Evolutionary conservation across 2,888 invertebrate species (phyloP), one percentile per base, ranked within the genome.

Genomic region (Ashinkailepas kermadecensis): DNA sequence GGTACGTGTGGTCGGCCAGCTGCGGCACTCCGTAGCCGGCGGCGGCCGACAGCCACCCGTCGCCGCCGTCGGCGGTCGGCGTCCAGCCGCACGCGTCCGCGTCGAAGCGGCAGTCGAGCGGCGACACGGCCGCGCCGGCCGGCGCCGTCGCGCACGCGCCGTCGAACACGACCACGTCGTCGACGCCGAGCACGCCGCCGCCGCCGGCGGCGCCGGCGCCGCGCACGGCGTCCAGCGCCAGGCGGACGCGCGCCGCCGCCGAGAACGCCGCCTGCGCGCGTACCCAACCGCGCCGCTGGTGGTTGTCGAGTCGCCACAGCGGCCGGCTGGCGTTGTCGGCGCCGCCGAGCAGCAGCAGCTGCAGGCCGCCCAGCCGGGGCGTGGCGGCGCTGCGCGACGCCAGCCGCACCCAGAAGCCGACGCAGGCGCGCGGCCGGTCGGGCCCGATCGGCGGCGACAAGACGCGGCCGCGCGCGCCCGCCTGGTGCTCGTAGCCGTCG

Each of bases 261-360:
- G 83, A 82, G 54, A 84, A 82, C 1, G 83, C 81, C 15, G 83
- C 82, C 81, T 83, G 84, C 0, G 83, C 84, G 80, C 82, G 81
- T 8, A 84, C 56, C 84, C 84, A 84, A 12, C 81, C 79, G 25
- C 58, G 79, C 4, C 79, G n/a, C 25, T 23, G 59, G 59, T 79
- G 79, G 25, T 79, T 79, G 59, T 79, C 58, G 6, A 58, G 15
- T 15, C 79, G n/a, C 79, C 79, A 79, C 23, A 79, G n/a, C 3
- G 15, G 23, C 15, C 6, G 7, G 79, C 23, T 58, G 79, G 3
- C 25, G 79, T 79, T 79, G 58, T 15, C 58, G n/a, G 57, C 4
- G 23, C 13, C 13, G 59, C 58, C 23, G 59, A 79, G 18, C 25
- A 58, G 57, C 4, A 58, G n/a, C 25, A 79, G 23, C 15, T 23